Evolutionary conservation across 2,888 invertebrate species (phyloP).

Genomic region (Coelopa pilipes): DNA sequence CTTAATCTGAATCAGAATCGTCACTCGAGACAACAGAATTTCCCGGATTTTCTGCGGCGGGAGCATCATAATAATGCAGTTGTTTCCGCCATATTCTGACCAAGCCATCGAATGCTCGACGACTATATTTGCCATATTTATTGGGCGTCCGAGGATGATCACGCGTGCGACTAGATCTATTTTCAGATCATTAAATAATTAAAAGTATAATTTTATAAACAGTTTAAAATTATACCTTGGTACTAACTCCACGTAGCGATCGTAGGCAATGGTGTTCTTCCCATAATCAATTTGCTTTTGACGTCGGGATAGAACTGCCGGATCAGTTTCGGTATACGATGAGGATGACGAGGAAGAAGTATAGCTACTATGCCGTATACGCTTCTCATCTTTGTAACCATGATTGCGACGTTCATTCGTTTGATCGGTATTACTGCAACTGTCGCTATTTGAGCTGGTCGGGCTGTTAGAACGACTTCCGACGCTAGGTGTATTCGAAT

Average conservation of each 20-base stretch:
- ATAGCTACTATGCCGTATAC: slow-evolving; percentile 58
- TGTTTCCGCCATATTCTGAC: slow-evolving; percentile 88
- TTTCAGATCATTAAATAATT: slow-evolving; percentile 27
- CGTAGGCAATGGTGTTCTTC: slow-evolving; percentile 90
- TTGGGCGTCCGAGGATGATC: slow-evolving; percentile 92
- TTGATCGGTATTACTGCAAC: background rate
- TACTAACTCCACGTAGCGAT: slow-evolving; percentile 76
- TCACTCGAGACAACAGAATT: slow-evolving; percentile 30
- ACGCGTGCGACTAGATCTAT: slow-evolving; percentile 72
- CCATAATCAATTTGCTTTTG: slow-evolving; percentile 97
- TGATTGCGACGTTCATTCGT: background rate
- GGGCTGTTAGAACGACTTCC: slow-evolving; percentile 62
- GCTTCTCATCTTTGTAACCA: slow-evolving; percentile 56
- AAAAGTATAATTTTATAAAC: background rate
- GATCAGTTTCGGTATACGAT: slow-evolving; percentile 75
- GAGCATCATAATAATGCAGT: slow-evolving; percentile 82
- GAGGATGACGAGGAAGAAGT: slow-evolving; percentile 59
- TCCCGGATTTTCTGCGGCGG: slow-evolving; percentile 49
- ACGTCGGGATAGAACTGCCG: slow-evolving; percentile 76
- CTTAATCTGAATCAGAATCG: slow-evolving; percentile 42
- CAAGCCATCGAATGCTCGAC: slow-evolving; percentile 92
- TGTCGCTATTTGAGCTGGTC: slow-evolving; percentile 47
- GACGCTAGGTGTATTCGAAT: slow-evolving; percentile 60
- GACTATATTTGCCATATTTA: slow-evolving; percentile 86
- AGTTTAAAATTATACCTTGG: slow-evolving; percentile 70